Evolutionary conservation across 2,888 invertebrate species (phyloP), one percentile per base, ranked within the genome.

Genomic region (Plutella xylostella): DNA sequence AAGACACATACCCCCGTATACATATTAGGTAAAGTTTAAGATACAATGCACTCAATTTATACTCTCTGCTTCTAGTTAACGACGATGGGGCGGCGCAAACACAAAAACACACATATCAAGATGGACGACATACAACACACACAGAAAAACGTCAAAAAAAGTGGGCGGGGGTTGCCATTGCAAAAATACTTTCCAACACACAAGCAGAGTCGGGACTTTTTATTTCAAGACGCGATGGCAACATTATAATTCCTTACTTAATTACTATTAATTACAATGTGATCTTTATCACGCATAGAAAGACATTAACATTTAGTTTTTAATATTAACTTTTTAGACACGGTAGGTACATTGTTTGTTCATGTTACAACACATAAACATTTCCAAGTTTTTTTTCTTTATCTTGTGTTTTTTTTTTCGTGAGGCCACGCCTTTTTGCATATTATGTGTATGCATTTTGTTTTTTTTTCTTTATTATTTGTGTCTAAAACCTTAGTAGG

Each of bases 61-160:
- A 73, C 60, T 78, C 69, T 82, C 79, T 80, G 74, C 72, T 83
- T 83, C 79, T 83, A 83, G 82, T 68, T 82, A 80, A 76, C 64
- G 79, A 78, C 73, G 77, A 61, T 54, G 61, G 68, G 70, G 72
- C 64, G 76, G 72, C 60, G 68, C n/a, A n/a, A 62, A 74, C 68
- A 79, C 72, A 78, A 68, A 75, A 68, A 70, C 72, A 80, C 80
- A 82, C 82, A 83, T 82, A 82, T 83, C 82, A 82, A 80, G 82
- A 79, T 65, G 77, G 80, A 73, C 62, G 77, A 70, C 74, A 72
- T 57, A 58, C 73, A 66, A 76, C 65, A 45, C 46, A 82, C 75
- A 79, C 75, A 75, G 65, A 62, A 68, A 71, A 72, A 73, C 65
- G 68, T 72, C 69, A 63, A 63, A 69, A 71, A 71, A 66, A 71